Base-by-base conservation (phyloP, 2,113 vertebrate genomes). In the Erythrocercus mccallii region DNA sequence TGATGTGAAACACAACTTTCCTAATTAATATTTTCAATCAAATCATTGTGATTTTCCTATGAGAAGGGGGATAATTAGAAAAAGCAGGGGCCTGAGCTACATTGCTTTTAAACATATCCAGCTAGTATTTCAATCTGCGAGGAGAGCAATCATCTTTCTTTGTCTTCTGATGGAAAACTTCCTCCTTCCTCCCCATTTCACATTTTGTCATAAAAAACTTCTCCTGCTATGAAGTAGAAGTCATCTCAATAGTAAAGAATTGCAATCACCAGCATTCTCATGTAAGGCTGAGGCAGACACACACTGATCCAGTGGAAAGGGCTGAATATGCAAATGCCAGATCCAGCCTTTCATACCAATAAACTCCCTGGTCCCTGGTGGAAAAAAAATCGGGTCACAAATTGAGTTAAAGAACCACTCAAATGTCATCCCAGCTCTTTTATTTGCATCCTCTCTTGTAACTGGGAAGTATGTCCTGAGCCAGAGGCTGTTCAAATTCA, bases 21-120 rank as follows among this genome's bases (percentile, higher is more conserved):
- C 37, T 92, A 91, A 92, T 96, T 79, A 95, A 66, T 95, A 54
- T 91, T 94, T 96, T 93, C 82, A 66, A 54, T 96, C 64, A 86
- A 93, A 89, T 62, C 53, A n/a, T 89, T 95, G 83, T 88, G 92
- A 66, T 86, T 96, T 95, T 92, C 38, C 56, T 74, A 3, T n/a
- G 40, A 91, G 80, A 91, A 93, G 74, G 70, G 65, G 78, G 94
- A 86, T 76, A 95, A 90, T 95, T 88, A 70, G 73, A 78, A 81
- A 89, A 92, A 95, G 70, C 42, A 89, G 72, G 47, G 61, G 44
- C 61, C 61, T 94, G 78, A 73, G 81, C 61, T 83, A 20, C 8
- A 2, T 47, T 60, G 47, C 61, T 92, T 96, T 94, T 71, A 92
- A 94, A 92, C 64, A 15, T 56, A 68, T 90, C 87, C 57, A 57